phyloP scores from a whole-genome alignment of 2,888 invertebrate species.

The Ferrisia virgata region DNA sequence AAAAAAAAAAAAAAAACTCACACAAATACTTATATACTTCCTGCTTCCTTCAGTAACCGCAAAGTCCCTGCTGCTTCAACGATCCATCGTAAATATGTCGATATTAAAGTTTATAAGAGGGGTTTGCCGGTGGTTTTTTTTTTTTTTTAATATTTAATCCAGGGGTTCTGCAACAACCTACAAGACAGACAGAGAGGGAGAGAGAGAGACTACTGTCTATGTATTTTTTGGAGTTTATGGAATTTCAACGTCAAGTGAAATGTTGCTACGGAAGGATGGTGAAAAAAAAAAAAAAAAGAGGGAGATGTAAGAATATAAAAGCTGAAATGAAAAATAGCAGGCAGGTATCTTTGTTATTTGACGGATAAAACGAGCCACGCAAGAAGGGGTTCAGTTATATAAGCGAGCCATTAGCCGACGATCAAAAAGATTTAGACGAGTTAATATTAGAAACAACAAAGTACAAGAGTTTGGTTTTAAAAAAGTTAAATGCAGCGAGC shows the following conservation, averaged over 20 bases:
- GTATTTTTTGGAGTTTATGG: not conserved
- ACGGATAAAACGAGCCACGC: not conserved
- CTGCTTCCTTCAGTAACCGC: not conserved
- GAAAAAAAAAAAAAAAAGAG: not conserved
- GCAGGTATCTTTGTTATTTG: not conserved
- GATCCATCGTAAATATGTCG: slow-evolving; percentile 10
- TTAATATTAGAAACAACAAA: slow-evolving; percentile 6
- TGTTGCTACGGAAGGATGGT: not conserved
- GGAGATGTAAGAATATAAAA: not conserved
- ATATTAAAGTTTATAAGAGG: not conserved
- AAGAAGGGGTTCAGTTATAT: not conserved
- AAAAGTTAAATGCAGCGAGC: not conserved
- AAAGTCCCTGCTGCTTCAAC: not conserved
- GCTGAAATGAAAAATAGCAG: slow-evolving; percentile 4
- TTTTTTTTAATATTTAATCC: not conserved
- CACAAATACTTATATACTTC: not conserved
- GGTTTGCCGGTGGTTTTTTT: not conserved
- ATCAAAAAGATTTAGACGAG: slow-evolving; percentile 15
- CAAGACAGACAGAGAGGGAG: not conserved
- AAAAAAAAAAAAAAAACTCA: too few relatives aligned
- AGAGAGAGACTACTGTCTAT: not conserved
- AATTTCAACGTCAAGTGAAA: not conserved
- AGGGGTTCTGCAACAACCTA: not conserved
- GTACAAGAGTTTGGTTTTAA: slow-evolving; percentile 22
- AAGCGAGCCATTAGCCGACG: not conserved